These are phyloP conservation scores for Mormyrops attenuatus DNA, from an alignment of 2,797 vertebrate genomes.

Conservation along the genomic window DNA sequence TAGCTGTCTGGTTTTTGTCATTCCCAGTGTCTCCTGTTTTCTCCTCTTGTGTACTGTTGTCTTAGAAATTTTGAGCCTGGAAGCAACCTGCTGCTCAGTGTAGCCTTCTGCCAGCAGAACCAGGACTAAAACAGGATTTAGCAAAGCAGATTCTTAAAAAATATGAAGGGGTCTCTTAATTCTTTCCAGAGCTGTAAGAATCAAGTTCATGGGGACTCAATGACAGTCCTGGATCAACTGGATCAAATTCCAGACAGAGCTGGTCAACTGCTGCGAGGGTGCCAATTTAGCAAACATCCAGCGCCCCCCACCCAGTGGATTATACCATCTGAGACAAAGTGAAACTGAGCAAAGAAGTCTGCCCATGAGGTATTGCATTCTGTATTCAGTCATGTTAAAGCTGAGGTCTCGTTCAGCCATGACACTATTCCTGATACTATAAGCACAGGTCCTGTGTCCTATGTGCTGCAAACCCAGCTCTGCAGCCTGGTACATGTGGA, in stretches of 20 bases:
- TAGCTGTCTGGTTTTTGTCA: not conserved
- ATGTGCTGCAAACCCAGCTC: not conserved
- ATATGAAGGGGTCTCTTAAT: not conserved
- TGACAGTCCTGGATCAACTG: not conserved
- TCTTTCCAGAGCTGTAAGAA: not conserved
- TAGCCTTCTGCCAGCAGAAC: not conserved
- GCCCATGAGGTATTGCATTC: not conserved
- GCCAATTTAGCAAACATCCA: not conserved
- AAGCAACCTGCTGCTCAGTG: not conserved
- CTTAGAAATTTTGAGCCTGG: not conserved
- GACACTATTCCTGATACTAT: not conserved
- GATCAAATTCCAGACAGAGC: not conserved
- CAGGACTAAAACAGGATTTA: not conserved
- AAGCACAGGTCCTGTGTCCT: not conserved
- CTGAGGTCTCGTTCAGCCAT: not conserved
- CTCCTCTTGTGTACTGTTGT: not conserved
- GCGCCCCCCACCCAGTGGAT: not conserved
- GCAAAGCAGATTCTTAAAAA: not conserved
- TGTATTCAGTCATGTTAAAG: not conserved
- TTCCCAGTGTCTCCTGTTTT: not conserved
- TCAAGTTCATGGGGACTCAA: not conserved
- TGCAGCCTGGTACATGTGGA: not conserved
- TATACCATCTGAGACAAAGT: not conserved
- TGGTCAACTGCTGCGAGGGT: not conserved
- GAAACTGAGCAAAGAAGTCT: not conserved